A percentile compares a stretch with the other conserved stretches of the same genome.
These are phyloP conservation scores for Plemyria rubiginata DNA, from an alignment of 2,888 invertebrate genomes.

Conservation along the genomic window DNA sequence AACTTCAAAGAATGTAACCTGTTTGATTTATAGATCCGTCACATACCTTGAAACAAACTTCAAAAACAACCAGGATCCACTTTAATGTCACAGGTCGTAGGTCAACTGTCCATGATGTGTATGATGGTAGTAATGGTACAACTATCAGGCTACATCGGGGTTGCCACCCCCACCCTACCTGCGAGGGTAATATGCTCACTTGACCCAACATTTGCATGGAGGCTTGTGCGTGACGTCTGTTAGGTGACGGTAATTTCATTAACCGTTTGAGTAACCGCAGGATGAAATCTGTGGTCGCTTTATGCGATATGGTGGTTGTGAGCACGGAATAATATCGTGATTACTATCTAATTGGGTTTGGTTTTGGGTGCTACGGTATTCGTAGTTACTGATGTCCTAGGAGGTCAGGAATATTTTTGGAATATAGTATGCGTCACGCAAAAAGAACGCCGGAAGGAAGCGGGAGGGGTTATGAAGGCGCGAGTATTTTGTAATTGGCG, in stretches of 20 bases:
- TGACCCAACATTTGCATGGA: conserved; percentile 72
- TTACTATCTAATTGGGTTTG: no score
- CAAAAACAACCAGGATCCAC: conserved; percentile 51
- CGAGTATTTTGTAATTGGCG: no score
- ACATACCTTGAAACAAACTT: conserved; percentile 36
- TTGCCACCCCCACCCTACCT: conserved; percentile 73
- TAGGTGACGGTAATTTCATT: conserved; percentile 30
- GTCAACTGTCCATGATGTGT: conserved; percentile 67
- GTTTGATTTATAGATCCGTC: not conserved
- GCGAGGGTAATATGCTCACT: conserved; percentile 71
- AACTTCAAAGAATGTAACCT: not conserved
- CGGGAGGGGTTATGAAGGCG: no score
- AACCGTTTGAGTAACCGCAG: conserved; percentile 32
- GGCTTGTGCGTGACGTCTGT: conserved; percentile 68
- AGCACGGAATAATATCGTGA: no score
- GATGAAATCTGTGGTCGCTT: conserved; percentile 6
- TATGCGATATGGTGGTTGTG: conserved; percentile 1
- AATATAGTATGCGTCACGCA: no score
- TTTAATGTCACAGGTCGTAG: conserved; percentile 55
- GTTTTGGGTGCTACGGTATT: no score
- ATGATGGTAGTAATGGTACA: conserved; percentile 72
- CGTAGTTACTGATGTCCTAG: no score
- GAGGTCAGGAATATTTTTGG: no score
- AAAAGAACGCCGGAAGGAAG: no score
- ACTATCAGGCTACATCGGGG: conserved; percentile 52